Conservation (phyloP, 1,140 invertebrate species). For the Nasonia longicornis region DNA sequence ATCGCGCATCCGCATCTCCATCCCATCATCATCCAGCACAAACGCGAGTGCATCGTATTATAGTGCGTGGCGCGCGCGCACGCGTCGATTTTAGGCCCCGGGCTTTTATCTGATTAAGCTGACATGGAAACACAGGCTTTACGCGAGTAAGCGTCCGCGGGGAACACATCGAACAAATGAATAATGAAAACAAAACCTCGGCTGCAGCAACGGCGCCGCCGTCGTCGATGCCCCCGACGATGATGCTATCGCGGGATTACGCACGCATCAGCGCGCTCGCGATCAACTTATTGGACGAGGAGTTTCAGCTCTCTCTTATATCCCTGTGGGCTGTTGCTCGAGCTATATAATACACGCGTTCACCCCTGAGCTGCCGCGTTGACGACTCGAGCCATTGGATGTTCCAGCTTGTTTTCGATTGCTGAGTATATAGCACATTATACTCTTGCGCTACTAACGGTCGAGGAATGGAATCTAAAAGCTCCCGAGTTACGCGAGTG, state of each 20-base stretch:
- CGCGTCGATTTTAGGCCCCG: constrained; percentile 55
- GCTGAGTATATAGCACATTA: no score
- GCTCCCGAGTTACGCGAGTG: neutral
- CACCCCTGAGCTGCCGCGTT: neutral
- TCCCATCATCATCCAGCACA: no score
- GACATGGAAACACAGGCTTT: constrained; percentile 67
- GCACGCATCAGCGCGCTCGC: constrained; percentile 64
- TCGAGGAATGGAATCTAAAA: neutral
- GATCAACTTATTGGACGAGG: constrained; percentile 59
- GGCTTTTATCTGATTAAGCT: constrained; percentile 68
- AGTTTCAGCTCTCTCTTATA: neutral
- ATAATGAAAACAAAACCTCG: constrained; percentile 69
- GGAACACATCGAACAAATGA: constrained; percentile 67
- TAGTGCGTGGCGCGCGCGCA: neutral
- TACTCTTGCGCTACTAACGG: neutral
- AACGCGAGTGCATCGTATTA: neutral
- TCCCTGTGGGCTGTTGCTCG: neutral
- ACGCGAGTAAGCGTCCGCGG: constrained; percentile 65
- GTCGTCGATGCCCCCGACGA: neutral
- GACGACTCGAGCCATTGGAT: neutral
- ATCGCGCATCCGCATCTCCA: no score
- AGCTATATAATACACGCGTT: neutral
- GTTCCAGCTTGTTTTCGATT: neutral
- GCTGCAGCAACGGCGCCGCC: neutral
- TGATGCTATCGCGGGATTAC: constrained; percentile 68